Evolutionary conservation across 1,140 invertebrate species (phyloP).

Genomic region (Oedothorax gibbosus): DNA sequence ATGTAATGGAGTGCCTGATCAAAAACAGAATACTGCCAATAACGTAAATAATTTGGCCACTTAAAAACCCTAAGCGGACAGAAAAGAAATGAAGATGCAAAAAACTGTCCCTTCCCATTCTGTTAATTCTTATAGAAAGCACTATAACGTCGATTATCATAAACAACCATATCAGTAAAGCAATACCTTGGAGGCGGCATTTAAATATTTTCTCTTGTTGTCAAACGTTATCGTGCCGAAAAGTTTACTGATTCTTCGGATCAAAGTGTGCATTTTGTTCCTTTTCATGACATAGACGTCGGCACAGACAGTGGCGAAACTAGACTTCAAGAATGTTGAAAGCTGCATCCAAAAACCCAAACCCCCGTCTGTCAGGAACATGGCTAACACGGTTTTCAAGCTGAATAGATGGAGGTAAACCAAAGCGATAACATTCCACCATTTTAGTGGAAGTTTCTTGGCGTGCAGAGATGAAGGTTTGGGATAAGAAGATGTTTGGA

Average conservation of each 20-base stretch:
- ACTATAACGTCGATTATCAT: background rate
- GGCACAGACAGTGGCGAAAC: constrained; percentile 22
- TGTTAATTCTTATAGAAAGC: background rate
- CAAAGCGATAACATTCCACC: constrained; percentile 39
- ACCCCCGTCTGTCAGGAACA: constrained; percentile 1
- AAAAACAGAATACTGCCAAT: constrained; percentile 4
- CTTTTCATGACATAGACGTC: constrained; percentile 21
- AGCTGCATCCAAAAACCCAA: constrained; percentile 41
- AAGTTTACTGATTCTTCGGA: constrained; percentile 6
- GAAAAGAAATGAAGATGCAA: constrained; percentile 27
- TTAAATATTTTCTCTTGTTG: constrained; percentile 18
- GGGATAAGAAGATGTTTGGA: constrained; percentile 7
- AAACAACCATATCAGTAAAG: constrained; percentile 18
- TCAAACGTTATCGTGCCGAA: background rate
- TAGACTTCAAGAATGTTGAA: background rate
- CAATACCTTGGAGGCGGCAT: background rate
- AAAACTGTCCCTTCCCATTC: constrained; percentile 11
- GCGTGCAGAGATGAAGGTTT: background rate
- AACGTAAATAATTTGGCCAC: background rate
- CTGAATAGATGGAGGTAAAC: constrained; percentile 20
- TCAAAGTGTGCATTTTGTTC: constrained; percentile 2
- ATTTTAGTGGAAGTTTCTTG: constrained; percentile 1
- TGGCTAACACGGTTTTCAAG: constrained; percentile 13
- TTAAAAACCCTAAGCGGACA: background rate
- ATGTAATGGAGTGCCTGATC: constrained; percentile 19